Percentiles rank a stretch among this genome's conserved stretches.
phyloP scores from a whole-genome alignment of 2,113 vertebrate genomes.

The Cnemophilus loriae region DNA sequence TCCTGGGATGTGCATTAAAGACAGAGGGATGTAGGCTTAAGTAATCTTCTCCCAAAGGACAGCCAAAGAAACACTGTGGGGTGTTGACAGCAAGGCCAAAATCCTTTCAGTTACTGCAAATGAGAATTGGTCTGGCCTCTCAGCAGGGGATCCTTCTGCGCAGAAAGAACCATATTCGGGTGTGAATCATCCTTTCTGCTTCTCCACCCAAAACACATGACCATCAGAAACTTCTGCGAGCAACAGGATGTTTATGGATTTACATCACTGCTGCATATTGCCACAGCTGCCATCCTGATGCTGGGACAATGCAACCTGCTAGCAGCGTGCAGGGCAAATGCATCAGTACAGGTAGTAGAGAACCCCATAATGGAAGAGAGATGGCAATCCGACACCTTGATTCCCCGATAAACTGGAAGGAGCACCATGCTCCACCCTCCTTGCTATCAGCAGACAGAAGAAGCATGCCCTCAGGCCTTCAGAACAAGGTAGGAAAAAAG shows the following conservation, averaged over 20 bases:
- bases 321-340: rapidly evolving
- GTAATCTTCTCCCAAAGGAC: neutral
- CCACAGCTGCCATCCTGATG: neutral
- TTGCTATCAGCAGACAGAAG: neutral
- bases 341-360: neutral
- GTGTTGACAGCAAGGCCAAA: conserved; percentile 37
- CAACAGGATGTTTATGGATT: neutral
- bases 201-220: neutral
- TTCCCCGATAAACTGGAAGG: neutral
- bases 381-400: rapidly evolving
- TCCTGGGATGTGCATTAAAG: neutral
- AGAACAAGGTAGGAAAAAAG: neutral
- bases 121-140: neutral
- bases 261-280: neutral
- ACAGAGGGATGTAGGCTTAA: neutral
- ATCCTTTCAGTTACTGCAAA: neutral
- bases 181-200: conserved; percentile 6
- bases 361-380: neutral
- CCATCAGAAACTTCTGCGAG: neutral
- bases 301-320: neutral
- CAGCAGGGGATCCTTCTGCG: neutral
- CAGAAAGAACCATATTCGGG: conserved; percentile 37
- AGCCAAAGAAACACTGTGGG: neutral
- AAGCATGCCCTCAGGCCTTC: neutral
- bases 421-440: neutral